Base-by-base conservation (phyloP, 2,888 invertebrate species). In the Ceriagrion tenellum region DNA sequence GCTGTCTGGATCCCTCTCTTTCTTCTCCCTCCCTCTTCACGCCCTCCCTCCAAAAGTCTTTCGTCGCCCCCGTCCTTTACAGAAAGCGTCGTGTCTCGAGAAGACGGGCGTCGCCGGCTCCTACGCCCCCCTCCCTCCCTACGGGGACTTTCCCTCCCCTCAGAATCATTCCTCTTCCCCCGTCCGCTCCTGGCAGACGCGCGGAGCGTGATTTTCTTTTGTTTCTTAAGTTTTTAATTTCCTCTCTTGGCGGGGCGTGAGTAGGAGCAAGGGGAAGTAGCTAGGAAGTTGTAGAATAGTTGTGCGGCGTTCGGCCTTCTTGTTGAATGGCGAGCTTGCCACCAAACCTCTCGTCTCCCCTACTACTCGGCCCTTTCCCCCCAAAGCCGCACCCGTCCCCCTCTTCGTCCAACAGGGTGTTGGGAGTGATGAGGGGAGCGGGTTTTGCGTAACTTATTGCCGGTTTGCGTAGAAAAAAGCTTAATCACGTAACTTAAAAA, bases 1-100 rank as follows among this genome's bases (percentile, higher is more conserved):
- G 93, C 93, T 93, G 93, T 93, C 93, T 93, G 93, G 93, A 93
- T 74, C 69, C 93, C 93, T 30, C 89, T 89, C 89, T 89, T 55
- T 3, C 89, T 59, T 35, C 20, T 18, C 63, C 55, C 26, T 12
- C 13, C 55, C 26, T 63, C 59, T 26, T 12, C 91, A 20, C 59
- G 18, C 23, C n/a, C 23, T 40, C 63, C 40, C 26, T 23, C 35
- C 18, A n/a, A 63, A 59, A 56, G 59, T n/a, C 59, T 26, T 18
- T 56, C 91, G 91, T 63, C 91, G 40, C 91, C 35, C 30, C 56
- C 56, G 26, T 4, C 88, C 55, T 59, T 20, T 20, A 16, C 1
- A 16, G 2, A 20, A 12, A 3, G 3, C 91, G 55, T 56, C 40
- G 23, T 55, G 55, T 69, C 63, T 91, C 35, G 12, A 18, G n/a